Evolutionary conservation across 1,140 invertebrate genomes (phyloP).

Genomic region (Trypoxylus dichotomus): DNA sequence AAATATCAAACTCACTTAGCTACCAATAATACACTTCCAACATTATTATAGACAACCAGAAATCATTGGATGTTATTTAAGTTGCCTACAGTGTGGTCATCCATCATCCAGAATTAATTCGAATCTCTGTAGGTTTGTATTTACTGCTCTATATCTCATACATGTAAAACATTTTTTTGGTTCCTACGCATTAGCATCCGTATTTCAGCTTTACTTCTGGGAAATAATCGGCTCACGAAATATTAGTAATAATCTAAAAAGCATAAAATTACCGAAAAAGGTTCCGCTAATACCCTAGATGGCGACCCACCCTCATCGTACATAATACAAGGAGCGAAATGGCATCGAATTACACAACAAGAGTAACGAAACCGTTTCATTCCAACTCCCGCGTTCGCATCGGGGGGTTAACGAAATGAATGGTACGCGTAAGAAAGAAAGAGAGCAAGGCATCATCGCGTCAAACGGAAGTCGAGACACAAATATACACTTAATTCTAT

Average conservation of each 20-base stretch:
- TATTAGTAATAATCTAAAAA: slow-evolving; percentile 3
- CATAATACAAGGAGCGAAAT: neutral
- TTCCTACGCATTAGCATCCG: neutral
- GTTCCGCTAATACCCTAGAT: neutral
- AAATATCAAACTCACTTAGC: no score
- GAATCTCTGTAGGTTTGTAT: no score
- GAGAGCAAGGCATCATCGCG: neutral
- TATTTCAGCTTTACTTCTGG: neutral
- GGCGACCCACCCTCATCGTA: neutral
- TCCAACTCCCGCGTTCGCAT: neutral
- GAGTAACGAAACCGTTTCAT: neutral
- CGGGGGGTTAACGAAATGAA: neutral
- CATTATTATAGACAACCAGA: no score
- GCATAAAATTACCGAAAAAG: neutral
- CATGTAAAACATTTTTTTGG: no score
- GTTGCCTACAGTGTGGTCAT: no score
- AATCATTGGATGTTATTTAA: no score
- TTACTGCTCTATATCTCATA: no score
- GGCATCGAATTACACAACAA: neutral
- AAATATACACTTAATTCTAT: slow-evolving; percentile 8
- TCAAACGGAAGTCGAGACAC: neutral
- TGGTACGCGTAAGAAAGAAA: neutral
- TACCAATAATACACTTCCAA: no score
- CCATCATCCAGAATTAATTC: no score
- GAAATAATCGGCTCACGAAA: neutral